phyloP scores from a whole-genome alignment of 1,140 invertebrate genomes.

The Andrena cerasifolii region DNA sequence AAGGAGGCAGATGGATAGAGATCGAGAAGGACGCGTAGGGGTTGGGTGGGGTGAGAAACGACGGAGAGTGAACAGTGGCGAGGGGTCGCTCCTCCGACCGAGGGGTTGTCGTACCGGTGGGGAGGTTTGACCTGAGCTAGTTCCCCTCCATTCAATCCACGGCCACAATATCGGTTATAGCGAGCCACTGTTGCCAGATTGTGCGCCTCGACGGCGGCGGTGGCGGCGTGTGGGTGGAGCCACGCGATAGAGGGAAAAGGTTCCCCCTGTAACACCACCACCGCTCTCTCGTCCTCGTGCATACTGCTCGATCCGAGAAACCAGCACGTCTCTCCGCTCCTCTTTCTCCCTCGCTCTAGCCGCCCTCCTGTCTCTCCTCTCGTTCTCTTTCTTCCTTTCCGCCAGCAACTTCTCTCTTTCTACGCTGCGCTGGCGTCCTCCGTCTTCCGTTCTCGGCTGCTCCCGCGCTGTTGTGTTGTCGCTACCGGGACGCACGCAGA shows the following conservation, averaged over 20 bases:
- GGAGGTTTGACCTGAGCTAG: constrained; percentile 79
- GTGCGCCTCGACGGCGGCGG: constrained; percentile 65
- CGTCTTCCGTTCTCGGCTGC: constrained; percentile 66
- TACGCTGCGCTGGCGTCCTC: constrained; percentile 53
- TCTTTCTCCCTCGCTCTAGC: constrained; percentile 40
- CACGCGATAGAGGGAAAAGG: constrained; percentile 68
- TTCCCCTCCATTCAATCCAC: constrained; percentile 81
- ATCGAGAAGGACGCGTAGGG: constrained; percentile 62
- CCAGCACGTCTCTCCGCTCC: constrained; percentile 57
- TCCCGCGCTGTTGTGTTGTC: constrained; percentile 61
- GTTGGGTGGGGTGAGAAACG: constrained; percentile 49
- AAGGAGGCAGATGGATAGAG: constrained; percentile 40
- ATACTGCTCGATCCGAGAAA: constrained; percentile 60
- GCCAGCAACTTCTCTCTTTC: constrained; percentile 3
- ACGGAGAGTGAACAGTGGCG: constrained; percentile 49
- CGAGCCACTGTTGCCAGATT: constrained; percentile 81
- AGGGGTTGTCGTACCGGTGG: constrained; percentile 71
- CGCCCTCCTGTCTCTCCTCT: not conserved
- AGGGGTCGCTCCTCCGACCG: constrained; percentile 63
- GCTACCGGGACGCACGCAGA: constrained; percentile 59
- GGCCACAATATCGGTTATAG: constrained; percentile 82
- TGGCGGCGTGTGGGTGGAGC: constrained; percentile 70
- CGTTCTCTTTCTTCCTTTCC: constrained; percentile 11
- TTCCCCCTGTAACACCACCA: constrained; percentile 41
- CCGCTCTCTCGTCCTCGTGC: constrained; percentile 57